These are phyloP conservation scores for Galeopsomyia nigrocyanea DNA, from an alignment of 2,888 invertebrate genomes.

Conservation along the genomic window DNA sequence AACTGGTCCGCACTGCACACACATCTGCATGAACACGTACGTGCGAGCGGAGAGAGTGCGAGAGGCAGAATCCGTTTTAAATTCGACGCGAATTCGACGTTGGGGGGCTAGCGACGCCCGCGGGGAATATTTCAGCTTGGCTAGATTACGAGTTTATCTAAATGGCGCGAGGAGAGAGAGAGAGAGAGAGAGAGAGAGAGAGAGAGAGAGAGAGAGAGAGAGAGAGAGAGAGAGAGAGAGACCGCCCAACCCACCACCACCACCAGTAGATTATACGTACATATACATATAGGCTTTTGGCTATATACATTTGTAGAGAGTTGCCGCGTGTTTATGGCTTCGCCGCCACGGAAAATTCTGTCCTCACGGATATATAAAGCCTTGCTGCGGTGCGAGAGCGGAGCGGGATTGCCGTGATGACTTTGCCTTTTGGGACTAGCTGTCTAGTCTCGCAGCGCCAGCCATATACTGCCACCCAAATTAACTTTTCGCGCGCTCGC, in stretches of 20 bases:
- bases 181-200: no score
- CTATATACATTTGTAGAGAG: conserved; percentile 28
- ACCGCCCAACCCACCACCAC: conserved; percentile 56
- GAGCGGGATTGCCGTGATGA: neutral
- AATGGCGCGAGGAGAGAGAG: conserved; percentile 60
- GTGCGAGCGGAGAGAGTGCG: conserved; percentile 31
- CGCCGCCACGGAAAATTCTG: conserved; percentile 61
- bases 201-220: no score
- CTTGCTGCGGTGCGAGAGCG: neutral
- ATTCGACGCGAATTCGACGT: conserved; percentile 50
- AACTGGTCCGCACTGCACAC: conserved; percentile 21
- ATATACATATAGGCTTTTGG: conserved; percentile 49
- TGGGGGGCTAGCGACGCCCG: conserved; percentile 51
- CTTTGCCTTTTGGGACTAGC: conserved; percentile 30
- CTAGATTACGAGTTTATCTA: conserved; percentile 68
- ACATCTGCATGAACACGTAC: conserved; percentile 3
- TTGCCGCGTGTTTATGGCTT: conserved; percentile 61
- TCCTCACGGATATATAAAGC: conserved; percentile 51
- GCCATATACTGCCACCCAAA: no score
- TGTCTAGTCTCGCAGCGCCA: neutral
- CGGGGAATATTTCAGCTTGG: conserved; percentile 63
- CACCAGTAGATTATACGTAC: conserved; percentile 58
- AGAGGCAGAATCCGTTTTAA: conserved; percentile 55
- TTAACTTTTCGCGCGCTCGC: no score
- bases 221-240: no score